Conservation (phyloP, 2,888 invertebrate species). For the Erannis defoliaria region DNA sequence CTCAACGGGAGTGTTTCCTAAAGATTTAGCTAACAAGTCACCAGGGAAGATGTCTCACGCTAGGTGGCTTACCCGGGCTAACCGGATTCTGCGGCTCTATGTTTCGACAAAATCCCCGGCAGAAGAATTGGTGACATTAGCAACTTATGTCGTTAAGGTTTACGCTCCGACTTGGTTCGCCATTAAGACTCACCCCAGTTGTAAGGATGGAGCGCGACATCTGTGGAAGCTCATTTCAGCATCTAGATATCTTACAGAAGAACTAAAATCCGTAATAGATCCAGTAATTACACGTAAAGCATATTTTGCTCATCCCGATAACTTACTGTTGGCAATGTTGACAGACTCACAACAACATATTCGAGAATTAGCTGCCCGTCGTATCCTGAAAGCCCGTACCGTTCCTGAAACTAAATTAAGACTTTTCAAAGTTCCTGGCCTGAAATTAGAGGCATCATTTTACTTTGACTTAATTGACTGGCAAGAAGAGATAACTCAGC, state of each 20-base stretch:
- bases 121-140: neutral
- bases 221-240: neutral
- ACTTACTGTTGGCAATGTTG: neutral
- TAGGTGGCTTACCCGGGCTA: neutral
- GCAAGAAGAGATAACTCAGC: neutral
- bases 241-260: neutral
- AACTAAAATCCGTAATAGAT: neutral
- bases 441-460: neutral
- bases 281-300: neutral
- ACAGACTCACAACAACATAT: neutral
- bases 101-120: neutral
- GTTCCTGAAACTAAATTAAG: neutral
- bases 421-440: neutral
- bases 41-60: neutral
- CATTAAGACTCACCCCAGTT: neutral
- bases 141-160: neutral
- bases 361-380: neutral
- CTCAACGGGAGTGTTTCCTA: neutral
- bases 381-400: neutral
- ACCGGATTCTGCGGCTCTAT: neutral
- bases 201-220: neutral
- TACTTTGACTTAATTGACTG: neutral
- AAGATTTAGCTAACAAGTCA: neutral
- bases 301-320: neutral
- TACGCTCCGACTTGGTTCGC: neutral